Base-by-base conservation (phyloP, 1,140 invertebrate species). In the Plutomurus gul region DNA sequence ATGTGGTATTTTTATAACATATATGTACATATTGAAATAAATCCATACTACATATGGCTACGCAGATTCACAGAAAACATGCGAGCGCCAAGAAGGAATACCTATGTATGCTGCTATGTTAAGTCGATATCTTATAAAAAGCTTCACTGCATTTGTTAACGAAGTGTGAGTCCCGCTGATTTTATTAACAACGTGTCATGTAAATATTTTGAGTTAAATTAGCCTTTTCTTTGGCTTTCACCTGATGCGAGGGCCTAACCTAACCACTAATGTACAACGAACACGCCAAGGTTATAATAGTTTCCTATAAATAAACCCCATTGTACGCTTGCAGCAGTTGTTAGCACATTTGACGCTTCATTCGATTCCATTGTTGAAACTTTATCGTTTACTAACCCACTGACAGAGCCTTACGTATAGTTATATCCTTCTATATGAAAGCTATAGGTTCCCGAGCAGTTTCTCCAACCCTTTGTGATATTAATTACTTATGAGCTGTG, bases 101-200 rank as follows among this genome's bases (percentile, higher is more conserved):
- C n/a, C n/a, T n/a, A n/a, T n/a, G n/a, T n/a, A n/a, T n/a, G n/a
- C n/a, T n/a, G n/a, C n/a, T n/a, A n/a, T n/a, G n/a, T n/a, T n/a
- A n/a, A n/a, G n/a, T n/a, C n/a, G n/a, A n/a, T n/a, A n/a, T n/a
- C n/a, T n/a, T n/a, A 25, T 60, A 30, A 18, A 8, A 4, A 27
- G 51, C 25, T 72, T 72, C 10, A 20, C 40, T 72, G 22, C 37
- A 18, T 43, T 72, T 43, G n/a, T 72, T 25, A 30, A 72, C 37
- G 18, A 46, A 72, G 70, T 72, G 70, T 72, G 70, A 72, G 36
- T 72, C 73, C 73, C 47, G 73, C 73, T 75, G 73, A 75, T 46
- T 75, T 75, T 75, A 75, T 75, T 75, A 75, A 75, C 73, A 75
- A 49, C 73, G 27, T 43, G 73, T 51, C 73, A 75, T 4, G 40